Conservation (phyloP, 1,140 invertebrate species). For the Drosophila suzukii region DNA sequence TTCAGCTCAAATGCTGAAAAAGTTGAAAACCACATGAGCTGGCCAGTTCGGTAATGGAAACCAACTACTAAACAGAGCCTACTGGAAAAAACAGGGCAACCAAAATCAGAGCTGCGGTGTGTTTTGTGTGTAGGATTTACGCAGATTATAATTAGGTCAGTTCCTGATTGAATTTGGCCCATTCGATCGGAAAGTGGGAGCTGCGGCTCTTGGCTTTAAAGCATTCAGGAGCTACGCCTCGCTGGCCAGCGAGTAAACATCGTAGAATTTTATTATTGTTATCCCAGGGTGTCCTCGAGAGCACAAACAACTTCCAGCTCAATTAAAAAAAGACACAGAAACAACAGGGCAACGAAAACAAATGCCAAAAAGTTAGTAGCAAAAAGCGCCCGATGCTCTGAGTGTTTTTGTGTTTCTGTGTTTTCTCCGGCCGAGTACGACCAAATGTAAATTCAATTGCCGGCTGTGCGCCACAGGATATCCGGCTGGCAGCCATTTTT, state of each 20-base stretch:
- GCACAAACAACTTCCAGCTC: conserved; percentile 48
- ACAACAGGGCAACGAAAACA: conserved; percentile 53
- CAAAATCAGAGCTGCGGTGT: conserved; percentile 44
- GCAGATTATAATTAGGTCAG: conserved; percentile 49
- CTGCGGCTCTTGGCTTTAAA: conserved; percentile 17
- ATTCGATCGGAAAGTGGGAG: conserved; percentile 10
- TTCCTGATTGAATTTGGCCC: conserved; percentile 47
- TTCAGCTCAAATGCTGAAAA: conserved; percentile 16
- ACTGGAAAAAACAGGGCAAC: conserved; percentile 32
- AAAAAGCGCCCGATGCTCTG: conserved; percentile 60
- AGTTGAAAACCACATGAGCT: conserved; percentile 33
- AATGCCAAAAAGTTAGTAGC: conserved; percentile 64
- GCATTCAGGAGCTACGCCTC: conserved; percentile 1
- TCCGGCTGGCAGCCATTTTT: conserved; percentile 73
- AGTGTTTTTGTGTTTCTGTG: conserved; percentile 17
- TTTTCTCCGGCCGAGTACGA: conserved; percentile 41
- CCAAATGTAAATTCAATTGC: conserved; percentile 81
- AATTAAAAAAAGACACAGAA: conserved; percentile 55
- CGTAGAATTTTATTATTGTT: conserved; percentile 68
- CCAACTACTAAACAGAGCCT: conserved; percentile 52
- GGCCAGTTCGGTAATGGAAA: conserved; percentile 50
- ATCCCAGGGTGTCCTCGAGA: conserved; percentile 29
- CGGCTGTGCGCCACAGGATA: conserved; percentile 65
- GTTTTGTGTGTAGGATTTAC: conserved; percentile 41
- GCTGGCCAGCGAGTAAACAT: conserved; percentile 41